Evolutionary conservation across 1,140 invertebrate genomes (phyloP), one percentile per base, ranked within the genome.

Genomic region (Tetragonula clypearis): DNA sequence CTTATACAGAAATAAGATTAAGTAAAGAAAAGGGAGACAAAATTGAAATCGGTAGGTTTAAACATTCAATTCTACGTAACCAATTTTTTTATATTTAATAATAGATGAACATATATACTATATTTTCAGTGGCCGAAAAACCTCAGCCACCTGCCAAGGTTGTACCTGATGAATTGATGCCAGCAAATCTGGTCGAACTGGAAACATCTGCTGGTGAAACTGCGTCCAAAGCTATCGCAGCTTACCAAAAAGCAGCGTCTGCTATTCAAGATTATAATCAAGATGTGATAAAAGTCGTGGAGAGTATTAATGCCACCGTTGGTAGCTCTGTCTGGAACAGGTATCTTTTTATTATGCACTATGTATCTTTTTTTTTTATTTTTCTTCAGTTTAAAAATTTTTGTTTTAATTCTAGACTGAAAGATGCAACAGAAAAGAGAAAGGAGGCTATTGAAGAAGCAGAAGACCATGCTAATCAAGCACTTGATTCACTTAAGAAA

Each of bases 241-340:
- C 96, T 78, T 97, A 96, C 88, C 94, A 95, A 26, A 92, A 95
- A 78, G 96, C 96, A 15, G 92, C 95, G 23, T 92, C 88, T 79
- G 95, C 96, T 49, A 89, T 96, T 58, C 94, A 95, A 86, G 95
- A 95, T 75, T 96, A 96, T 79, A 96, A 96, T 87, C 91, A 94
- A n/a, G 95, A 97, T 84, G 95, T 97, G 9, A 94, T 96, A 26
- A 93, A 95, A 35, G 93, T 97, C 8, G 91, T 97, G 6, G 96
- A 96, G 56, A 95, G 95, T 75, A 92, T 95, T 35, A 95, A 96
- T 11, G 65, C 85, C 75, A 95, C 95, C 65, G 89, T 96, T 35
- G 96, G 95, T 84, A 92, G 94, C 1, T 80, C 94, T 0, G 86
- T 96, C 2, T 96, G 96, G 95, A 95, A 96, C 9, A 95, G 92